These are phyloP conservation scores for Nerophis ophidion DNA, from an alignment of 2,113 vertebrate species.

Conservation along the genomic window DNA sequence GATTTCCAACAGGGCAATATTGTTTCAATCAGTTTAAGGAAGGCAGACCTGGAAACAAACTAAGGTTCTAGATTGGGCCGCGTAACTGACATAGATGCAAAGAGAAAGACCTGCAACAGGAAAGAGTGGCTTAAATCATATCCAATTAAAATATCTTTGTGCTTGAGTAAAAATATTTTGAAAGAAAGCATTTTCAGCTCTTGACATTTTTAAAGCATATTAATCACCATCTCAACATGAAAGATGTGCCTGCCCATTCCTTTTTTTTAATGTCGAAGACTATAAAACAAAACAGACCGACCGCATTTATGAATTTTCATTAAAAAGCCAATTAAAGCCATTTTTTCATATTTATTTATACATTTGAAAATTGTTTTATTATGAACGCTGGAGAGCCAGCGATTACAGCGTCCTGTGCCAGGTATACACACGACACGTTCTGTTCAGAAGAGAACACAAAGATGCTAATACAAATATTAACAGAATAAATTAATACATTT, in stretches of 20 bases:
- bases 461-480: no score
- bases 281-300: no score
- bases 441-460: no score
- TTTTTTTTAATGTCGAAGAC: neutral
- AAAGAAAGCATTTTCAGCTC: slow-evolving; percentile 62
- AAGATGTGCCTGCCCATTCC: slow-evolving; percentile 59
- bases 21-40: no score
- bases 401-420: no score
- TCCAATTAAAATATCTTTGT: slow-evolving; percentile 95
- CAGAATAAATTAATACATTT: no score
- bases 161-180: slow-evolving; percentile 95
- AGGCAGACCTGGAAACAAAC: no score
- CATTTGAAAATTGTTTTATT: no score
- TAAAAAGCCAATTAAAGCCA: slow-evolving; percentile 79
- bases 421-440: no score
- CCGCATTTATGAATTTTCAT: slow-evolving; percentile 61
- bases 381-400: no score
- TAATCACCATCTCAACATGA: slow-evolving; percentile 87
- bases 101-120: slow-evolving; percentile 79
- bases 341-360: slow-evolving; percentile 16
- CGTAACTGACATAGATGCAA: slow-evolving; percentile 75
- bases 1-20: no score
- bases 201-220: slow-evolving; percentile 84
- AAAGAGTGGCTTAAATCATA: slow-evolving; percentile 87
- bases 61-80: no score